Evolutionary conservation across 2,797 vertebrate genomes (phyloP).

Genomic region (Coilia nasus): DNA sequence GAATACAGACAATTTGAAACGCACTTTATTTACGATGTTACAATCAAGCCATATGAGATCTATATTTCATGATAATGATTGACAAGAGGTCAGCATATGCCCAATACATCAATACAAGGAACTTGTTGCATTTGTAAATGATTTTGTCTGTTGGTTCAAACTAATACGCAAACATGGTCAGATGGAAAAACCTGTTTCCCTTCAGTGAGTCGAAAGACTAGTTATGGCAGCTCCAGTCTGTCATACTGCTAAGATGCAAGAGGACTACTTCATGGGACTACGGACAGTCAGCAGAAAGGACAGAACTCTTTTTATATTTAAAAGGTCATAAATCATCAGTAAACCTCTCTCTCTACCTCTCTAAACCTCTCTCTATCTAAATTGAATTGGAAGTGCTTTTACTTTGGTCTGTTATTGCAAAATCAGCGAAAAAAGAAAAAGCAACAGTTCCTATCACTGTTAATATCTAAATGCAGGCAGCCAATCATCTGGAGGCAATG

Average conservation of each 20-base stretch:
- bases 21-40: constrained; percentile 70
- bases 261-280: background rate
- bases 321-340: background rate
- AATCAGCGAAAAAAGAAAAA: background rate
- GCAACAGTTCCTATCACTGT: background rate
- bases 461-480: background rate
- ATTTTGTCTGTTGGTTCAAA: background rate
- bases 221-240: background rate
- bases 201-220: background rate
- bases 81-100: constrained; percentile 55
- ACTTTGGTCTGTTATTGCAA: background rate
- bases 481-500: background rate
- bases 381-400: background rate
- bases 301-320: constrained; percentile 1
- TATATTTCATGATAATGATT: constrained; percentile 74
- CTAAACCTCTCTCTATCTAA: background rate
- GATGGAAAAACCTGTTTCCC: background rate
- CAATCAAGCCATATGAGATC: constrained; percentile 61
- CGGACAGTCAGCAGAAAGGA: background rate
- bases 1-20: constrained; percentile 64
- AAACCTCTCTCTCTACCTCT: background rate
- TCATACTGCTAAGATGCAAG: background rate
- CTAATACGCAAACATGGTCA: background rate
- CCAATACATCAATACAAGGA: constrained; percentile 32
- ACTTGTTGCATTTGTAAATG: background rate